phyloP scores from a whole-genome alignment of 2,888 invertebrate species.

The Agrochola lychnidis region DNA sequence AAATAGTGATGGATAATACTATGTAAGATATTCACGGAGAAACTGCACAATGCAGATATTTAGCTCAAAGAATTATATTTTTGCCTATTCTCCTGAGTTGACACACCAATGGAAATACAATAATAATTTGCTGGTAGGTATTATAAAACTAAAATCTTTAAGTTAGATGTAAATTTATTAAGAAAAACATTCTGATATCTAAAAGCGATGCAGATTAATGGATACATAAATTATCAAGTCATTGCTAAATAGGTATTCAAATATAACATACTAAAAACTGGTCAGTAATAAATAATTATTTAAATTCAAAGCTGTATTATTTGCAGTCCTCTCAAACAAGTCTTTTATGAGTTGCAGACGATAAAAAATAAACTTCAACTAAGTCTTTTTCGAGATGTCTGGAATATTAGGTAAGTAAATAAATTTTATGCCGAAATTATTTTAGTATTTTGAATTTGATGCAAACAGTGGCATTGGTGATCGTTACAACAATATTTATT shows the following conservation, averaged over 20 bases:
- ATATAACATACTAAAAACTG: not conserved
- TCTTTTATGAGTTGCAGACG: constrained; percentile 13
- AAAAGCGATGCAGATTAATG: not conserved
- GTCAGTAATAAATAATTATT: constrained; percentile 7
- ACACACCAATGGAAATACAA: not conserved
- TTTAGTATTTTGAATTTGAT: not conserved
- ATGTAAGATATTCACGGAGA: not conserved
- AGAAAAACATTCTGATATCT: not conserved
- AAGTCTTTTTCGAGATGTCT: not conserved
- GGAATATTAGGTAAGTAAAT: not conserved
- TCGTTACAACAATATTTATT: not conserved
- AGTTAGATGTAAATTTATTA: no score
- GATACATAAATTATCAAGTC: constrained; percentile 18
- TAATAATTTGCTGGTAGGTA: not conserved
- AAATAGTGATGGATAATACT: no score
- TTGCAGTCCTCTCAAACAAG: constrained; percentile 12
- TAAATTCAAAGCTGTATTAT: not conserved
- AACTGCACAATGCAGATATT: not conserved
- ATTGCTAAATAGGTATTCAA: not conserved
- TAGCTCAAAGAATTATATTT: not conserved
- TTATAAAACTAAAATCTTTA: not conserved
- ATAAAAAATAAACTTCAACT: not conserved
- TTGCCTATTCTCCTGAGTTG: not conserved
- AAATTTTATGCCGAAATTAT: not conserved
- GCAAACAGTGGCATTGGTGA: not conserved